Evolutionary conservation across 2,113 vertebrate genomes (phyloP).

Genomic region (Pseudopodoces humilis): DNA sequence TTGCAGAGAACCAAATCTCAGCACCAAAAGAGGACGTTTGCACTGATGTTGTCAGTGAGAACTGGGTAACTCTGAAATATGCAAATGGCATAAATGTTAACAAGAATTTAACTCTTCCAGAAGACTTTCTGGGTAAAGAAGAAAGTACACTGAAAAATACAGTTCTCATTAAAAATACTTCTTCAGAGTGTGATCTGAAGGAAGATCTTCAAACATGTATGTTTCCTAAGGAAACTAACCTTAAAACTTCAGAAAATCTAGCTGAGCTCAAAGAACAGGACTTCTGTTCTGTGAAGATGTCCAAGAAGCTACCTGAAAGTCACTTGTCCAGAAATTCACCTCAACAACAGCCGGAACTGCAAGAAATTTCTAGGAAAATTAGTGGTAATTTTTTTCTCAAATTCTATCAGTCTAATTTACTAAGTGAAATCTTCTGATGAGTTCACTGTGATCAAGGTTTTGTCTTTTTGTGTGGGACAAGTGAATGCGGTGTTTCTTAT

Average conservation of each 20-base stretch:
- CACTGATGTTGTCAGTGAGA: conserved; percentile 60
- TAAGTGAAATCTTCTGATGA: background rate
- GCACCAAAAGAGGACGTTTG: conserved; percentile 68
- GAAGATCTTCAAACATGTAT: conserved; percentile 80
- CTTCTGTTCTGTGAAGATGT: conserved; percentile 70
- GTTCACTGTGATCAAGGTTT: background rate
- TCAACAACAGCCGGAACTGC: conserved; percentile 68
- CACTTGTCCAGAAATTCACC: conserved; percentile 70
- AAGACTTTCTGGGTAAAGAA: conserved; percentile 73
- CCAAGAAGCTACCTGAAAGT: conserved; percentile 77
- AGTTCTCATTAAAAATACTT: conserved; percentile 64
- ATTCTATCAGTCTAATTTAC: background rate
- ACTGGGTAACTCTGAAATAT: conserved; percentile 75
- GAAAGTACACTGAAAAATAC: conserved; percentile 75
- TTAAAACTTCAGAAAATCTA: conserved; percentile 79
- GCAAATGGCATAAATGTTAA: conserved; percentile 59
- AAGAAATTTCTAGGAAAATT: conserved; percentile 71
- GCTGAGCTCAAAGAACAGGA: conserved; percentile 76
- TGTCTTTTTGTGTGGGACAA: background rate
- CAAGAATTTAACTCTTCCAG: conserved; percentile 72
- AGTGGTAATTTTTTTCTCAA: conserved; percentile 65
- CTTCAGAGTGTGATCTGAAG: conserved; percentile 73
- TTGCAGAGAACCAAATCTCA: conserved; percentile 40
- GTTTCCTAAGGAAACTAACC: conserved; percentile 97
- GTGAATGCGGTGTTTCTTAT: background rate